A percentile compares a stretch with the other conserved stretches of the same genome.
Evolutionary conservation across 2,113 vertebrate genomes (phyloP).

Genomic region (Osmerus mordax): DNA sequence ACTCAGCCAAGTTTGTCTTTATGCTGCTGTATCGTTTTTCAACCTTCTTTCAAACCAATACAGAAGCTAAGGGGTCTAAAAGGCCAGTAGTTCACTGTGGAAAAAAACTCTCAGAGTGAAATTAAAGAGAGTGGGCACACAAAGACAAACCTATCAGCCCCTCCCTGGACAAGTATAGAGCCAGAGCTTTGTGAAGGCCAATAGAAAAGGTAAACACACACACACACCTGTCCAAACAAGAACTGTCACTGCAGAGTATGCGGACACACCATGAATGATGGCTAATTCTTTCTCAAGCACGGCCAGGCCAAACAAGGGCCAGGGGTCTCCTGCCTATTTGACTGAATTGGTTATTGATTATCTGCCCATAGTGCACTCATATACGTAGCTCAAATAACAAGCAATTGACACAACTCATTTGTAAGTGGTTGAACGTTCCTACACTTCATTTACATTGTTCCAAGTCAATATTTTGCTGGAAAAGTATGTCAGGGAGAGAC

Average conservation of each 20-base stretch:
- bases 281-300: constrained; percentile 46
- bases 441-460: too few relatives aligned
- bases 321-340: too few relatives aligned
- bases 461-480: too few relatives aligned
- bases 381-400: too few relatives aligned
- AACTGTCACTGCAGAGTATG: constrained; percentile 35
- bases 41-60: constrained; percentile 25
- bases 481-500: background rate
- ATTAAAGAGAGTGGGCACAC: constrained; percentile 17
- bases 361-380: too few relatives aligned
- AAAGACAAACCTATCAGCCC: constrained; percentile 45
- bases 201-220: constrained; percentile 25
- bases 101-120: constrained; percentile 2
- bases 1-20: constrained; percentile 7
- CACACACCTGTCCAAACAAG: constrained; percentile 71
- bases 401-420: too few relatives aligned
- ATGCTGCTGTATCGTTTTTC: constrained; percentile 9
- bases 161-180: constrained; percentile 18
- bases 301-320: constrained; percentile 21
- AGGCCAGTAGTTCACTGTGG: constrained; percentile 31
- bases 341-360: too few relatives aligned
- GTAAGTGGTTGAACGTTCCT: too few relatives aligned
- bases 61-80: constrained; percentile 19
- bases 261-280: constrained; percentile 51
- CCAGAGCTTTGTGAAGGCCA: constrained; percentile 16